Evolutionary conservation across 2,888 invertebrate genomes (phyloP).

Genomic region (Marasmarcha lunaedactyla): DNA sequence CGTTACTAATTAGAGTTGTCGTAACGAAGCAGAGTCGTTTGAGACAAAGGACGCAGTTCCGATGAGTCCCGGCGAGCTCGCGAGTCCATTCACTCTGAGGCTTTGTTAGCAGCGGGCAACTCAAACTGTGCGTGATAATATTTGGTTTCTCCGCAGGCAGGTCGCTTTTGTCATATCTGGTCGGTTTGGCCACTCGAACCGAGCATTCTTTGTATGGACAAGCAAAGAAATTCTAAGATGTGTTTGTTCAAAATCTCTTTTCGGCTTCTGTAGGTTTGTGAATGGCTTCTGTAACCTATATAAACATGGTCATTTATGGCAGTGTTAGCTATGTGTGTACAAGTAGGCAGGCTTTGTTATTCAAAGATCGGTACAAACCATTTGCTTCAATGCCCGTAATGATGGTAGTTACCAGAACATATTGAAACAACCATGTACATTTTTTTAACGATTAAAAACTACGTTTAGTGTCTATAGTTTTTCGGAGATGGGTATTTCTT

Average conservation of each 20-base stretch:
- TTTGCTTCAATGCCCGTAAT: too few relatives aligned
- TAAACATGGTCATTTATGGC: conserved; percentile 52
- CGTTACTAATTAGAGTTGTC: conserved; percentile 12
- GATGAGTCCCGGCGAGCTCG: conserved; percentile 8
- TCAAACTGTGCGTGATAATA: conserved; percentile 62
- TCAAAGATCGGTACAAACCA: too few relatives aligned
- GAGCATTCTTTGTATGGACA: conserved; percentile 43
- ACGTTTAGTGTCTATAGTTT: too few relatives aligned
- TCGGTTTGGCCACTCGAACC: conserved; percentile 48
- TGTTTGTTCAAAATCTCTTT: conserved; percentile 58
- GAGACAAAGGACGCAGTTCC: conserved; percentile 19
- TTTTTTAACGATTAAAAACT: too few relatives aligned
- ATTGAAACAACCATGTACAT: too few relatives aligned
- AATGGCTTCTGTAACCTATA: conserved; percentile 48
- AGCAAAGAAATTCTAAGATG: conserved; percentile 45
- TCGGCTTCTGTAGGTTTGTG: conserved; percentile 58
- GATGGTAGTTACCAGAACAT: too few relatives aligned
- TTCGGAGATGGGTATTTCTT: too few relatives aligned
- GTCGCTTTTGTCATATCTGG: conserved; percentile 37
- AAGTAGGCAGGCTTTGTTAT: background rate
- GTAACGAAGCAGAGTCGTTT: conserved; percentile 14
- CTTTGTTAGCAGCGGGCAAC: conserved; percentile 31
- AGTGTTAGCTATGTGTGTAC: conserved; percentile 5
- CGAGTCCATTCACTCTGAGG: conserved; percentile 9
- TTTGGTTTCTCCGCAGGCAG: conserved; percentile 50